A percentile compares a stretch with the other conserved stretches of the same genome.
Conservation (phyloP, 2,888 invertebrate species). For the Blera fallax region DNA sequence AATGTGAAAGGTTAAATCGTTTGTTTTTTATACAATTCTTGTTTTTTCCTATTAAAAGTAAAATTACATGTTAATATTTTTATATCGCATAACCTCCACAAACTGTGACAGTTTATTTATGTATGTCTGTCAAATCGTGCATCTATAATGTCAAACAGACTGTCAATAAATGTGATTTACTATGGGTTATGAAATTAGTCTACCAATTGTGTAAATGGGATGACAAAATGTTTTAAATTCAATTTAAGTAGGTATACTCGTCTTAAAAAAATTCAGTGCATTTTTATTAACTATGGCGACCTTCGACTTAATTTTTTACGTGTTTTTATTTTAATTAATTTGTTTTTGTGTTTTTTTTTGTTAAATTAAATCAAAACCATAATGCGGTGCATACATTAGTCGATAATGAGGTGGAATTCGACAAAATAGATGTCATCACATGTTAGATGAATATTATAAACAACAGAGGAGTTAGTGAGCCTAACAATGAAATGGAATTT, state of each 20-base stretch:
- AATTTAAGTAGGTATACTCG: not conserved
- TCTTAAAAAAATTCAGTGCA: not conserved
- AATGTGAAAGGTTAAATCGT: not conserved
- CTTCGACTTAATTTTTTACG: conserved; percentile 9
- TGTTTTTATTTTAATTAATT: too few species aligned
- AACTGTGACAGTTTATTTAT: not conserved
- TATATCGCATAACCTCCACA: not conserved
- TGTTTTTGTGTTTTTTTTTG: too few species aligned
- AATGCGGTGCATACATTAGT: not conserved
- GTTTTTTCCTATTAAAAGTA: not conserved
- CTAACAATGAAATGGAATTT: not conserved
- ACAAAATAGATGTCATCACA: conserved; percentile 9
- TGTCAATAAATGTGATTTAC: not conserved
- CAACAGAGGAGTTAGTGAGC: not conserved
- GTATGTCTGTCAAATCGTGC: not conserved
- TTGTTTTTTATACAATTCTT: too few species aligned
- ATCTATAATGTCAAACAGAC: not conserved
- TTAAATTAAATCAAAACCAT: not conserved
- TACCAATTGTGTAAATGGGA: not conserved
- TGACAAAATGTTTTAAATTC: too few species aligned
- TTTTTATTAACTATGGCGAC: not conserved
- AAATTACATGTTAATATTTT: not conserved
- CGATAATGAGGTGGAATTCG: conserved; percentile 6
- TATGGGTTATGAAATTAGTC: not conserved
- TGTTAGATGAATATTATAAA: conserved; percentile 1